Conservation (phyloP, 2,888 invertebrate species). For the Meandrusa payeni region DNA sequence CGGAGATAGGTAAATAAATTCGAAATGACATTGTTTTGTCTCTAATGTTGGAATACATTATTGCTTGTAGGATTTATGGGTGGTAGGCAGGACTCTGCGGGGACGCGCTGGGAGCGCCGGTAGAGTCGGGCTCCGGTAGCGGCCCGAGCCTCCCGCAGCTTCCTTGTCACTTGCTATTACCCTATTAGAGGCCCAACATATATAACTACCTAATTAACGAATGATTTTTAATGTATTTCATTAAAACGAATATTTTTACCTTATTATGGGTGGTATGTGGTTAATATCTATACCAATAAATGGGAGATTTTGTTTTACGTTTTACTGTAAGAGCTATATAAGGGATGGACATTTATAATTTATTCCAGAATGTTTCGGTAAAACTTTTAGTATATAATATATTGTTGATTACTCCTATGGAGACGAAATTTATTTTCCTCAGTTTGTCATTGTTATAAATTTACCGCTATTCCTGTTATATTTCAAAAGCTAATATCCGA, state of each 20-base stretch:
- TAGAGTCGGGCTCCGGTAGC: slow-evolving; percentile 31
- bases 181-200: slow-evolving; percentile 10
- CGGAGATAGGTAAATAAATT: slow-evolving; percentile 7
- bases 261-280: slow-evolving; percentile 1
- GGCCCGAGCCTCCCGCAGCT: slow-evolving; percentile 33
- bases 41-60: slow-evolving; percentile 9
- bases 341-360: too few relatives aligned
- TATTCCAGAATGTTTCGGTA: too few relatives aligned
- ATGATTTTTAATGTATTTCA: slow-evolving; percentile 13
- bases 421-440: too few relatives aligned
- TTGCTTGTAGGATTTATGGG: slow-evolving; percentile 17
- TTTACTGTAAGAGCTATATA: too few relatives aligned
- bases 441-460: too few relatives aligned
- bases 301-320: too few relatives aligned
- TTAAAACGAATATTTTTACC: slow-evolving; percentile 11
- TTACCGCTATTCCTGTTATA: too few relatives aligned
- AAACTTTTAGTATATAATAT: too few relatives aligned
- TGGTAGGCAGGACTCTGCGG: slow-evolving; percentile 11
- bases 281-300: too few relatives aligned
- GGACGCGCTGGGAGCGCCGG: slow-evolving; percentile 24
- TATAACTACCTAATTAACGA: slow-evolving; percentile 19
- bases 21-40: slow-evolving; percentile 17
- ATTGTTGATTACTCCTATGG: too few relatives aligned
- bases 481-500: too few relatives aligned
- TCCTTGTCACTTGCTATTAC: slow-evolving; percentile 31